Base-by-base conservation (phyloP, 2,888 invertebrate genomes). In the Hemithea aestivaria region DNA sequence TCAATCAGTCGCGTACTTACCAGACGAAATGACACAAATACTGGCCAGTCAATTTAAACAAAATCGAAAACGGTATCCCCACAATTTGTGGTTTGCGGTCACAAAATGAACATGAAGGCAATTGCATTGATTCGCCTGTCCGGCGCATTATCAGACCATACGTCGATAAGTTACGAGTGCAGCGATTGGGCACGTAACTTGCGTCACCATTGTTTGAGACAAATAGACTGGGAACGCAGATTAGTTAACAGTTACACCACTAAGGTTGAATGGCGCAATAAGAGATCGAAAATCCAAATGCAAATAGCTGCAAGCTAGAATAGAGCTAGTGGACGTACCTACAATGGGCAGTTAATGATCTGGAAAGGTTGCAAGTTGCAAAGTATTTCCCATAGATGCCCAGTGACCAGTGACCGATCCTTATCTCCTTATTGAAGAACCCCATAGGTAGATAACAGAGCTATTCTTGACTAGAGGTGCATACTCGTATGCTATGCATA, bases 161-260 rank as follows among this genome's bases (percentile, higher is more conserved):
- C 5, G 16, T 16, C 16, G 16, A 41, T 33, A 36, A 35, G 33
- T 31, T 41, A 25, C 23, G 28, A 27, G 28, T 11, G 7, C 24
- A 10, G 7, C 10, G 59, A 62, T 65, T 56, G 56, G 48, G 55
- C 64, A 66, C 60, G 65, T 56, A 53, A 49, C 44, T 71, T 72
- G 67, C 69, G 51, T 57, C 64, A 70, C 45, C 31, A 44, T 73
- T 70, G 68, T 68, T 63, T 54, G 45, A 46, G 54, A 45, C 66
- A 67, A 73, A 60, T 65, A 68, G 66, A 66, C 60, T 68, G 67
- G 51, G 63, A 64, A 20, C 27, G 11, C 28, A 41, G 41, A 25
- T 37, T 41, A 37, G 36, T 29, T 33, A 33, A 32, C 29, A 41
- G 41, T 34, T 26, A 10, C 33, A 36, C 22, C 58, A 54, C 35